A percentile compares a stretch with the other conserved stretches of the same genome.
Conservation (phyloP, 1,140 invertebrate species). For the Pygmarrhopalites habei region DNA sequence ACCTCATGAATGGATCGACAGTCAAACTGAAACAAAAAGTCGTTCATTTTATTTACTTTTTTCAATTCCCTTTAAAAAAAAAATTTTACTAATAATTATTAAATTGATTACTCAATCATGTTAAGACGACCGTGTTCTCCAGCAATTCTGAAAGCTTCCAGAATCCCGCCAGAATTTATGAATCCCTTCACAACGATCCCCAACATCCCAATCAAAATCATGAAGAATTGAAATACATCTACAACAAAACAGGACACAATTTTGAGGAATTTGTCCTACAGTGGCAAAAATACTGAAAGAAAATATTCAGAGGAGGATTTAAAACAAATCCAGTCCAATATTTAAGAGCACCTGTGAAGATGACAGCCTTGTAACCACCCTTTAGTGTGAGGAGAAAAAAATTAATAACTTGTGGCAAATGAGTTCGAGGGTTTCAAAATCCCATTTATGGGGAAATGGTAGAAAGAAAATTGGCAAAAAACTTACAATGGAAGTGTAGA, state of each 20-base stretch:
- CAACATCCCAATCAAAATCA: constrained; percentile 22
- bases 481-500: constrained; percentile 39
- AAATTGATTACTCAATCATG: constrained; percentile 7
- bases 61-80: too few species aligned
- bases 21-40: constrained; percentile 19
- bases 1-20: constrained; percentile 21
- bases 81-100: too few species aligned
- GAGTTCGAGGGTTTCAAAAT: too few species aligned
- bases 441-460: too few species aligned
- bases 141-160: constrained; percentile 30
- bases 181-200: constrained; percentile 1
- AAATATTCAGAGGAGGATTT: too few species aligned
- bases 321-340: too few species aligned
- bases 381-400: constrained; percentile 32
- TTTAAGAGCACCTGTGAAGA: constrained; percentile 26
- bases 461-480: too few species aligned
- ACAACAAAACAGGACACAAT: too few species aligned
- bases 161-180: background rate
- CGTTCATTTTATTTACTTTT: too few species aligned
- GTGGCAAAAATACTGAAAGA: too few species aligned
- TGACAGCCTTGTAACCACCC: constrained; percentile 50
- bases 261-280: too few species aligned
- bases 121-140: constrained; percentile 26
- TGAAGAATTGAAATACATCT: constrained; percentile 37
- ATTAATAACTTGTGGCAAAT: too few species aligned